Base-by-base conservation (phyloP, 2,888 invertebrate species). In the Osedax fenrisi region DNA sequence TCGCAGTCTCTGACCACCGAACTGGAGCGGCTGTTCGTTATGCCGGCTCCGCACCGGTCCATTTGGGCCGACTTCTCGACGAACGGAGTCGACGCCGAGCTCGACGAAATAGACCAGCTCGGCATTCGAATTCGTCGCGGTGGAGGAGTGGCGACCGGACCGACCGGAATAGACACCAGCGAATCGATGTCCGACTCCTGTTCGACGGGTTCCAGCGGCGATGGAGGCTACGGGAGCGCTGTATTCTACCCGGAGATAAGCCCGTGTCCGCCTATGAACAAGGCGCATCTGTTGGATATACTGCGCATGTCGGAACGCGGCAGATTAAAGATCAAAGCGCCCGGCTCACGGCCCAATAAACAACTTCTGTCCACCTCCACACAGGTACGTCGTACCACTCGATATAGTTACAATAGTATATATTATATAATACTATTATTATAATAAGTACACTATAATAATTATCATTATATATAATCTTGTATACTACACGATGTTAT, bases 61-160 rank as follows among this genome's bases (percentile, higher is more conserved):
- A 73, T 75, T 1, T 78, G 78, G 78, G 77, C 76, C 21, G 78
- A 78, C 22, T 78, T 78, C 75, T 21, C 69, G 25, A 73, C 17
- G 59, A 78, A 78, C 68, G 78, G 78, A 0, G 66, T 56, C 23
- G 77, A 77, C 13, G n/a, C 67, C 2, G 78, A 78, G 22, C 74
- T 78, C 22, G 78, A 78, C 41, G 78, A 78, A 22, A 27, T 78
- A 22, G 78, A 78, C 76, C 66, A 67, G 41, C 73, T 77, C 27
- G 66, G 76, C 66, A 68, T 78, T 2, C 74, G 77, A 2, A 61
- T 78, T 56, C 24, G 75, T 23, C 61, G 25, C 2, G 61, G 56
- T n/a, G 56, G 23, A n/a, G 23, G 26, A 24, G 67, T 24, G 66
- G 27, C 5, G 26, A 27, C 26, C 10, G 1, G 21, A 25, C 17